Conservation (phyloP, 2,797 vertebrate genomes). For the Myotis daubentonii region DNA sequence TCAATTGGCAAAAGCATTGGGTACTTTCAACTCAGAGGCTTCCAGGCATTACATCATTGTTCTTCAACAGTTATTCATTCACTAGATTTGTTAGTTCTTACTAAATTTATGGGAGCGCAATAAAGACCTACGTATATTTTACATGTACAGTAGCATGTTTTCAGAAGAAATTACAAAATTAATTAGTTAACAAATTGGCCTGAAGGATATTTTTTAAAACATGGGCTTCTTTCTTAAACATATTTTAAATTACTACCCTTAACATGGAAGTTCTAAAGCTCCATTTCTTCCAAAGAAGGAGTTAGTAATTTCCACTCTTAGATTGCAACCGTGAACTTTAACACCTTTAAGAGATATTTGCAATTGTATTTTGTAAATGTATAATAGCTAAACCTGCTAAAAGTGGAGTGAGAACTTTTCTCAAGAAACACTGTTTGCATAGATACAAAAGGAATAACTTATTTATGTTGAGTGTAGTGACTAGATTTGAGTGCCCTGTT, state of each 20-base stretch:
- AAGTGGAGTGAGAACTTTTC: conserved; percentile 4
- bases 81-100: conserved; percentile 39
- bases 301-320: conserved; percentile 6
- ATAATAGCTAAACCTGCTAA: not conserved
- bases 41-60: conserved; percentile 21
- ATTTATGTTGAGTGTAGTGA: not conserved
- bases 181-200: not conserved
- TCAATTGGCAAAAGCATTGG: not conserved
- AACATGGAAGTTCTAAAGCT: not conserved
- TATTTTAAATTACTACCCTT: not conserved
- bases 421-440: not conserved
- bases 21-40: not conserved
- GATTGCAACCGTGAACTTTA: not conserved
- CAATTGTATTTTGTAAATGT: not conserved
- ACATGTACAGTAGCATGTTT: conserved; percentile 56
- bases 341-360: not conserved
- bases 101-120: not conserved
- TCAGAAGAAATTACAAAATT: conserved; percentile 52
- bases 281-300: conserved; percentile 27
- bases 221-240: conserved; percentile 42
- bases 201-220: conserved; percentile 22
- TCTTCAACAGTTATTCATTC: conserved; percentile 44
- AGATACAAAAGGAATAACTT: not conserved
- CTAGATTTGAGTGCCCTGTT: not conserved
- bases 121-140: conserved; percentile 20